A percentile compares a stretch with the other conserved stretches of the same genome.
Conservation (phyloP, 2,113 vertebrate genomes). For the Amblyopsis rosae region DNA sequence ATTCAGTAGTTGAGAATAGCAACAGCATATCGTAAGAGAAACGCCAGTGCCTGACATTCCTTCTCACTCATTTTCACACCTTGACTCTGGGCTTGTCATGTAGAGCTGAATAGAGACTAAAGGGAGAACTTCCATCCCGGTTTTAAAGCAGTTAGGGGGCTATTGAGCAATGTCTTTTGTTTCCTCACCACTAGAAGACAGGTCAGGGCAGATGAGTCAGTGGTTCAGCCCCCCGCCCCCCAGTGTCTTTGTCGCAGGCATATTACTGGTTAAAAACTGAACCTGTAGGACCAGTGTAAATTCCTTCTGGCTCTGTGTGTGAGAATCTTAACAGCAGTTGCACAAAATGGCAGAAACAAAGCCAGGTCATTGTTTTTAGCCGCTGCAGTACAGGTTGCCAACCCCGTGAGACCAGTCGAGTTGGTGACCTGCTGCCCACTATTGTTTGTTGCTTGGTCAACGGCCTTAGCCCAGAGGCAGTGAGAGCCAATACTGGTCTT, state of each 20-base stretch:
- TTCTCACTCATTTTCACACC: background rate
- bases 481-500: background rate
- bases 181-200: constrained; percentile 40
- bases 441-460: no score
- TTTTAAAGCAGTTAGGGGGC: constrained; percentile 25
- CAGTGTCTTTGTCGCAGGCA: constrained; percentile 30
- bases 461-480: background rate
- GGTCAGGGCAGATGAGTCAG: constrained; percentile 31
- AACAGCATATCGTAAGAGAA: background rate
- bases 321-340: constrained; percentile 46
- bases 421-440: constrained; percentile 16
- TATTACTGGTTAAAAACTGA: constrained; percentile 50
- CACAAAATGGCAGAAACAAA: constrained; percentile 16
- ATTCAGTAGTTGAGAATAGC: background rate
- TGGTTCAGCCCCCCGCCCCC: constrained; percentile 1
- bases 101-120: background rate
- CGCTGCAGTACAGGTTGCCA: constrained; percentile 9
- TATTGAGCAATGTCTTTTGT: constrained; percentile 48
- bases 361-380: constrained; percentile 15
- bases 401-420: constrained; percentile 44
- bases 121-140: constrained; percentile 14
- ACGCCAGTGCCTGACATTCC: background rate
- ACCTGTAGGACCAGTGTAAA: constrained; percentile 69
- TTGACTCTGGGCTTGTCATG: background rate
- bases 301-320: constrained; percentile 44